Conservation (phyloP, 1,140 invertebrate species). For the Drosophila guanche region DNA sequence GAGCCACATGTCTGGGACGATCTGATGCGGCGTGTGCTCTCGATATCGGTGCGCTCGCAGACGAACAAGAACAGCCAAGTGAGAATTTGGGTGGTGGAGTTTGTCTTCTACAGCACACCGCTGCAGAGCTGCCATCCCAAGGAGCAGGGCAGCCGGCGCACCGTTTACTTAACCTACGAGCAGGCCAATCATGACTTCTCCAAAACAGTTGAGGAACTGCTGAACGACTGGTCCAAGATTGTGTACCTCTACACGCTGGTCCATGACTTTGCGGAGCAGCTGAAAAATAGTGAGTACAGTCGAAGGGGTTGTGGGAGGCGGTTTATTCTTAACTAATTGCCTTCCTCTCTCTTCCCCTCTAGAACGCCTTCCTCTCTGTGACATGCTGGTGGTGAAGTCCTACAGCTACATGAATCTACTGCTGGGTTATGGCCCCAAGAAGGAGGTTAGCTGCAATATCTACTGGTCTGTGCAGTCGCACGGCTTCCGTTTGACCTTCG, state of each 20-base stretch:
- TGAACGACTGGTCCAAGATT: constrained; percentile 96
- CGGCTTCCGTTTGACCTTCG: constrained; percentile 86
- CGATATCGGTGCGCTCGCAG: constrained; percentile 93
- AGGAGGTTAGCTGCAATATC: constrained; percentile 89
- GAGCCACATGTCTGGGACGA: constrained; percentile 86
- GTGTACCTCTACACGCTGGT: constrained; percentile 94
- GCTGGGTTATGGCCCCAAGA: constrained; percentile 91
- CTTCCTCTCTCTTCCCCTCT: background rate
- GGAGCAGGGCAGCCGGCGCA: constrained; percentile 91
- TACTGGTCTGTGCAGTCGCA: constrained; percentile 90
- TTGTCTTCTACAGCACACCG: constrained; percentile 94
- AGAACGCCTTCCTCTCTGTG: constrained; percentile 87
- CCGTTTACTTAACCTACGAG: constrained; percentile 95
- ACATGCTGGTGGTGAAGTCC: constrained; percentile 89
- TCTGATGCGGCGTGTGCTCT: constrained; percentile 91
- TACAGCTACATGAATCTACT: constrained; percentile 93
- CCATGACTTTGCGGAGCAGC: constrained; percentile 90
- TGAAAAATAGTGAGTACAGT: constrained; percentile 85
- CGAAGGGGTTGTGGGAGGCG: background rate
- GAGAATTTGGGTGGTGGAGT: constrained; percentile 92
- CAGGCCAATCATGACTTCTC: constrained; percentile 89
- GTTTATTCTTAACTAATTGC: background rate
- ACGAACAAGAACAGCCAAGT: constrained; percentile 87
- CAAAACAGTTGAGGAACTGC: constrained; percentile 91
- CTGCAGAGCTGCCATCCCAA: constrained; percentile 91